Evolutionary conservation across 2,113 vertebrate species (phyloP).

Genomic region (Lontra canadensis): DNA sequence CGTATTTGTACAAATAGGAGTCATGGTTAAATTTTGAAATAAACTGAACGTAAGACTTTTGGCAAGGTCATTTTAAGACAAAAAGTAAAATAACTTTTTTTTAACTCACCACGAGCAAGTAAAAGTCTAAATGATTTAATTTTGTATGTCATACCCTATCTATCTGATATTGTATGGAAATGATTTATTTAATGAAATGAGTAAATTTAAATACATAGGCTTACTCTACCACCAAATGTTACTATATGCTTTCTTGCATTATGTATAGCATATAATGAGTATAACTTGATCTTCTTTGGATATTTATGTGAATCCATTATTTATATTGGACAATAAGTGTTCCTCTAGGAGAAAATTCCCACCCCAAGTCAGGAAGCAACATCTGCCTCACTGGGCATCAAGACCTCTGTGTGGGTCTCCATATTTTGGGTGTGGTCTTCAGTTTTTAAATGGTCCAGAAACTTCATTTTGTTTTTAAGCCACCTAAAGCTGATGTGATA

Average conservation of each 20-base stretch:
- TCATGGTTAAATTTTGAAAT: neutral
- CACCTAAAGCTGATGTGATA: neutral
- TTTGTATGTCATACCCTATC: neutral
- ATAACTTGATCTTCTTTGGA: neutral
- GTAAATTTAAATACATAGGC: neutral
- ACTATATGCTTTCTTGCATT: neutral
- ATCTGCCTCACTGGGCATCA: neutral
- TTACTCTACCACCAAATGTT: neutral
- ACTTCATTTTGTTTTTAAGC: neutral
- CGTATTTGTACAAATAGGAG: neutral
- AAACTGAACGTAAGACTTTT: neutral
- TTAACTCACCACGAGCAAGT: neutral
- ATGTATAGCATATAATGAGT: neutral
- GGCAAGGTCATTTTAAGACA: conserved; percentile 24
- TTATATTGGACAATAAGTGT: neutral
- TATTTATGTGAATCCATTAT: neutral
- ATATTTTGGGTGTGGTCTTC: neutral
- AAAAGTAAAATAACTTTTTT: neutral
- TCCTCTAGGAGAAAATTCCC: neutral
- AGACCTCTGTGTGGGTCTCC: neutral
- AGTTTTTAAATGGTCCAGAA: neutral
- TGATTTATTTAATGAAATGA: neutral
- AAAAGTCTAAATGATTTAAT: neutral
- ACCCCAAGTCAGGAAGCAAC: neutral
- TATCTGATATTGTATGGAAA: neutral